Base-by-base conservation (phyloP, 2,113 vertebrate species). In the Oncorhynchus tshawytscha region DNA sequence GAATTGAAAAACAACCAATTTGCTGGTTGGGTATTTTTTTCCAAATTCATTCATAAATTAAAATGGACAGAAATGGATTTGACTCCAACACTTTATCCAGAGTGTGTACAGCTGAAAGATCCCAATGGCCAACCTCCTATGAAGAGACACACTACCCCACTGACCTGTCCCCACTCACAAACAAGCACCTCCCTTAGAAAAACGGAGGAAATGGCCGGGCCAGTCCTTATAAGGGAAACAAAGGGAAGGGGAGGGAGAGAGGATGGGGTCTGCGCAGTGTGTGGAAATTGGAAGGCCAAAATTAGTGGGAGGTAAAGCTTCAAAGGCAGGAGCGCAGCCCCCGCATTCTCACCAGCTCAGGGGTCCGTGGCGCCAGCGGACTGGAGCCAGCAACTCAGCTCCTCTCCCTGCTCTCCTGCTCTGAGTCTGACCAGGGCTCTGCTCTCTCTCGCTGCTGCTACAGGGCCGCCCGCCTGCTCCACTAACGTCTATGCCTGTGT, bases 301-400 rank as follows among this genome's bases (percentile, higher is more conserved):
- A 94, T 93, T 94, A 93, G 94, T 93, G 92, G 94, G 94, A 94
- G 94, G 93, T 94, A 94, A 93, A 93, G 92, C 94, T 93, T 94
- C 94, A 93, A 94, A 94, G 93, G 92, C 92, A 88, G 90, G 89
- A 91, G 88, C 88, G 86, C 94, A 93, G 92, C 93, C 92, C 92
- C 92, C 93, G 92, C 92, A 92, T 94, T 94, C 93, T 93, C 93
- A 89, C 90, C 90, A 93, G 92, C 93, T 92, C 93, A 90, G 91
- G 91, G 92, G 93, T 92, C 93, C 90, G 92, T 91, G 93, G 93
- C 93, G 93, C 93, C 93, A 93, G 89, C 87, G 87, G 93, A 94
- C 89, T 93, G 91, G 88, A 93, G 93, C 93, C 92, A 92, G 88
- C 87, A 75, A 89, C 81, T 79, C 88, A 77, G 83, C 80, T 86